These are phyloP conservation scores for Picus viridis DNA, from an alignment of 2,797 vertebrate genomes.

Conservation along the genomic window DNA sequence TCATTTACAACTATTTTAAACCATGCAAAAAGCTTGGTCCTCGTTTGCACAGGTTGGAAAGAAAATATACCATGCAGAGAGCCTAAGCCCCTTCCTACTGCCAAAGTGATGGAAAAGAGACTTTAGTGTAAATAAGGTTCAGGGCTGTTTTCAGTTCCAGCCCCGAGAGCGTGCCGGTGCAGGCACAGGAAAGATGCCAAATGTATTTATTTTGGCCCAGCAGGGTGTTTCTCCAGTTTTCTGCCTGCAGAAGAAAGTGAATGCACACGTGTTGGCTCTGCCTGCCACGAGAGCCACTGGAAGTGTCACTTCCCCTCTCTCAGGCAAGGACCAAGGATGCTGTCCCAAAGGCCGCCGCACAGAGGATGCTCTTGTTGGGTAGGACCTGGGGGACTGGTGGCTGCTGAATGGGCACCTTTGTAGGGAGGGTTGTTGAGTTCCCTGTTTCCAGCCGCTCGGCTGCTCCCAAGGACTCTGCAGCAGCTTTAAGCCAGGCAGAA, in stretches of 20 bases:
- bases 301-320: constrained; percentile 17
- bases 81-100: constrained; percentile 24
- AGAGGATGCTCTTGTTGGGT: constrained; percentile 16
- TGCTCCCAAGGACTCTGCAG: background rate
- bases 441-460: constrained; percentile 1
- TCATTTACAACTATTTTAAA: constrained; percentile 62
- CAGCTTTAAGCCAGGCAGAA: constrained; percentile 47
- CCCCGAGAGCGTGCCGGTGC: background rate
- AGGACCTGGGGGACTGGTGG: background rate
- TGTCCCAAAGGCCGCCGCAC: background rate
- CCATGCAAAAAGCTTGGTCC: constrained; percentile 23
- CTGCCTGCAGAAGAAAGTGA: constrained; percentile 32
- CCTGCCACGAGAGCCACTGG: background rate
- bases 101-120: constrained; percentile 57
- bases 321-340: background rate
- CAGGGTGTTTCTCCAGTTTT: constrained; percentile 32
- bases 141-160: constrained; percentile 36
- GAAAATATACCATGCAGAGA: constrained; percentile 38
- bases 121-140: constrained; percentile 46
- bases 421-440: accelerated
- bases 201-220: constrained; percentile 42
- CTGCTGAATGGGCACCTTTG: constrained; percentile 31
- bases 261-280: background rate
- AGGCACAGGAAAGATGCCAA: constrained; percentile 48
- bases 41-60: constrained; percentile 49